A percentile compares a stretch with the other conserved stretches of the same genome.
These are phyloP conservation scores for Oryzias sinensis DNA, from an alignment of 2,797 vertebrate genomes.

Conservation along the genomic window DNA sequence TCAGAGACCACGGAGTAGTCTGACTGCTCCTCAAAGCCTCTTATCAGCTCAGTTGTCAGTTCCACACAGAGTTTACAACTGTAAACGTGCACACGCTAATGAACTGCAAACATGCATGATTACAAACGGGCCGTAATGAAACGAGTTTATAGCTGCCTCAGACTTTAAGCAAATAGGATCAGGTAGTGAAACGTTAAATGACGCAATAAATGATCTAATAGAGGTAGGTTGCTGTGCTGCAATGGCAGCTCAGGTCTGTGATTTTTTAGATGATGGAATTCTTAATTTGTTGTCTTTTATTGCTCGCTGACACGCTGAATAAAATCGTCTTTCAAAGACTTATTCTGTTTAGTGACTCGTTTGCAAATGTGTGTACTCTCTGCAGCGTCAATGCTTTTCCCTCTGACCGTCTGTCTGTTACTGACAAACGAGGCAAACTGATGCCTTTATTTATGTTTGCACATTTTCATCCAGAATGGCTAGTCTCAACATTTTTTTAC, in stretches of 20 bases:
- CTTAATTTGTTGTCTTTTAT: slow-evolving; percentile 25
- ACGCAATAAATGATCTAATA: slow-evolving; percentile 29
- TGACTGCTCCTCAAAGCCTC: slow-evolving; percentile 40
- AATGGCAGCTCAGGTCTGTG: slow-evolving; percentile 12
- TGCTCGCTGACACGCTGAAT: slow-evolving; percentile 25
- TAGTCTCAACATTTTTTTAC: not conserved
- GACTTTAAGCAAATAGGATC: slow-evolving; percentile 35
- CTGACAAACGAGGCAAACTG: not conserved
- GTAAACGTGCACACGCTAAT: slow-evolving; percentile 33
- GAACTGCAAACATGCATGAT: slow-evolving; percentile 19
- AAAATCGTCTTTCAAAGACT: slow-evolving; percentile 6
- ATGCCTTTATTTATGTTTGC: slow-evolving; percentile 4
- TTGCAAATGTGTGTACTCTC: slow-evolving; percentile 18
- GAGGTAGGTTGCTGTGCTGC: slow-evolving; percentile 34
- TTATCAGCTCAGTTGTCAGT: slow-evolving; percentile 28
- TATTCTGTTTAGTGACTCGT: slow-evolving; percentile 16
- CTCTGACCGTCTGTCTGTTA: slow-evolving; percentile 3
- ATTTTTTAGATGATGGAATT: slow-evolving; percentile 36
- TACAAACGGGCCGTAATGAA: slow-evolving; percentile 44
- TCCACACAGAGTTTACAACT: slow-evolving; percentile 17
- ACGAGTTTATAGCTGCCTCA: slow-evolving; percentile 35
- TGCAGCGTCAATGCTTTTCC: slow-evolving; percentile 21
- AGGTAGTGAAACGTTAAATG: slow-evolving; percentile 46
- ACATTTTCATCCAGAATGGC: not conserved
- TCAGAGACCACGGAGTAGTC: slow-evolving; percentile 50